Evolutionary conservation across 2,113 vertebrate genomes (phyloP), one percentile per base, ranked within the genome.

Genomic region (Phocoena sinus): DNA sequence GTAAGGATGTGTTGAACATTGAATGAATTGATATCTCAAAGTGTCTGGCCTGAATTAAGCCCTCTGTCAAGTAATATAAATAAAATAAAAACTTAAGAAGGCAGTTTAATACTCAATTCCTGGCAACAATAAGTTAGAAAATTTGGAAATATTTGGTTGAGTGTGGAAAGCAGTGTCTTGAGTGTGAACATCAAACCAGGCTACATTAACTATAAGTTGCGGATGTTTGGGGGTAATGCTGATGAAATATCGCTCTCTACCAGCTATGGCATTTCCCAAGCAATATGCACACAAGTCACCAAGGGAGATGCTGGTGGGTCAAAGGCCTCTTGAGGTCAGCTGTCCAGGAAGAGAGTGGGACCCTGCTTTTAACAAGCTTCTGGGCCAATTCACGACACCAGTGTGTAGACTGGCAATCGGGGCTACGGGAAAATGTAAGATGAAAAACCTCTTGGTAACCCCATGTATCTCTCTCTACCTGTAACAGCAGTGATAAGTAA

Each of bases 401-500:
- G 25, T 50, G 15, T 36, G 62, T 11, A 11, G 33, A 5, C 0
- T 28, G 15, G 26, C 23, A 2, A 17, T 26, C 0, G 3, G 13
- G 12, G 17, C 63, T 8, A 18, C 0, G 18, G 58, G 28, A 26
- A n/a, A 17, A 47, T 8, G 2, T 2, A 38, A 28, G 6, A 11
- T 5, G 28, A 8, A 67, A 15, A 25, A 3, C 2, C 38, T 33
- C 3, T 8, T 50, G 1, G 31, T 1, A 20, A 8, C 50, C 21
- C 2, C 1, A 5, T 8, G 10, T 1, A 1, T 56, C 31, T 56
- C 12, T 5, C 12, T 5, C 12, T 17, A 9, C 56, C 28, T 63
- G 53, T 13, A 6, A 13, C 3, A 7, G 13, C 33, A 1, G 0
- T 1, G 7, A 18, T 2, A 2, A 65, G 8, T 5, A 5, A 41